phyloP scores from a whole-genome alignment of 1,140 invertebrate species.

The Doryteuthis pealeii region DNA sequence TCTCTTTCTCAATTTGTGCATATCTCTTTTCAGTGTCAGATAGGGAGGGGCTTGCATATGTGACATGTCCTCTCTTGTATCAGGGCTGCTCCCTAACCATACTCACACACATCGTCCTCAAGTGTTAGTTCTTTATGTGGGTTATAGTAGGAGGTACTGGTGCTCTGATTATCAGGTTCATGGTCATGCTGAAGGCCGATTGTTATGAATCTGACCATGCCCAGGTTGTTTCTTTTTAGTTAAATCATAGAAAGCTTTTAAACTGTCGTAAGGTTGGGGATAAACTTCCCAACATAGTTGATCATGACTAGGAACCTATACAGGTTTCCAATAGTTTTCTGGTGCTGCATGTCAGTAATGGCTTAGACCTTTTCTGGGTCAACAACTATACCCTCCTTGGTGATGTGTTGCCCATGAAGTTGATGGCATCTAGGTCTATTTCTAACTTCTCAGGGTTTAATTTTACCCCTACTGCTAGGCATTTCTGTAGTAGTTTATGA shows the following conservation, averaged over 20 bases:
- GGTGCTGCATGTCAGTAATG: neutral
- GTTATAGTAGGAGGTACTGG: neutral
- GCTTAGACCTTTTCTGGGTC: neutral
- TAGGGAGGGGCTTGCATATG: slow-evolving; percentile 53
- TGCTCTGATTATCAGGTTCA: neutral
- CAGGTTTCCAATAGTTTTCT: slow-evolving; percentile 21
- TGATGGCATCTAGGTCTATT: too few relatives aligned
- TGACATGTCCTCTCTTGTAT: slow-evolving; percentile 56
- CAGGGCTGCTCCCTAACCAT: slow-evolving; percentile 55
- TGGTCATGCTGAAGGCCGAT: neutral
- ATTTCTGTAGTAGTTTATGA: neutral
- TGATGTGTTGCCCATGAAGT: neutral
- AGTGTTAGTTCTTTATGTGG: slow-evolving; percentile 18
- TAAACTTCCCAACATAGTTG: slow-evolving; percentile 58
- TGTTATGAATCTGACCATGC: too few relatives aligned
- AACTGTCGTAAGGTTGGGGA: slow-evolving; percentile 20
- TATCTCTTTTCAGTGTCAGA: slow-evolving; percentile 50
- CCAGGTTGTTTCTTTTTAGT: neutral
- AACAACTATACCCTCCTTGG: neutral
- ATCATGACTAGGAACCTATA: slow-evolving; percentile 27
- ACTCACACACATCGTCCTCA: slow-evolving; percentile 52
- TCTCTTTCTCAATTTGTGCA: slow-evolving; percentile 62
- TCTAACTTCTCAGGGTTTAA: neutral
- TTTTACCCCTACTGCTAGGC: neutral
- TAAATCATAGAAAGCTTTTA: neutral